Base-by-base conservation (phyloP, 2,797 vertebrate genomes). In the Sus cebifrons region DNA sequence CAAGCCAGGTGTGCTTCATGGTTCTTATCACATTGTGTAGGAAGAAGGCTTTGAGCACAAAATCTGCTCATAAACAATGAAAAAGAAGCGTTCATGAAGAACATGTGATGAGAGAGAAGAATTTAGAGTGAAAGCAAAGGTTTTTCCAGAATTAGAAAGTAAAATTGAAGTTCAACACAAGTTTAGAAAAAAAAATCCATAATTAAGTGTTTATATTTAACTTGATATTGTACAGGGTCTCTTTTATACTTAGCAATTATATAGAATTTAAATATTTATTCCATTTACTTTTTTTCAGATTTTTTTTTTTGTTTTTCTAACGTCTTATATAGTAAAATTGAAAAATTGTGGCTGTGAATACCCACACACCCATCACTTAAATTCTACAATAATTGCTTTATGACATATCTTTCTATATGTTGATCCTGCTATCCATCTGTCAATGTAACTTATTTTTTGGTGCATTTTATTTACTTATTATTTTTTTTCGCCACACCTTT, bases 161-260 rank as follows among this genome's bases (percentile, higher is more conserved):
- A 89, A 97, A 96, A 87, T 54, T 44, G 17, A 87, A 91, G 86
- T 86, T 77, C 5, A 77, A 49, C 70, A 86, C 27, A 95, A 77
- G 44, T 78, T 44, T 90, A 70, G 64, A 92, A 84, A 58, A 25
- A 86, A 58, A 97, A 77, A 96, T 90, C 17, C 65, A 75, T 90
- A 97, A 84, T 93, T 94, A 91, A 70, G 25, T 89, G 40, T 95
- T 96, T 88, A 44, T 95, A 81, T 97, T 96, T 96, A 96, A 71
- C 49, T 96, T 77, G 32, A 77, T 58, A 62, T 68, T 89, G 52
- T 94, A 68, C 13, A 96, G 56, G 36, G 49, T 87, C 70, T 88
- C 40, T 86, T 64, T 88, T 73, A 93, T 73, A 95, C 32, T 91
- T 95, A 91, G 40, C 60, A 91, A 93, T 79, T 89, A 89, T 77